Percentiles rank a stretch among this genome's conserved stretches.
Evolutionary conservation across 2,888 invertebrate species (phyloP).

Genomic region (Amblyjoppa fuscipennis): DNA sequence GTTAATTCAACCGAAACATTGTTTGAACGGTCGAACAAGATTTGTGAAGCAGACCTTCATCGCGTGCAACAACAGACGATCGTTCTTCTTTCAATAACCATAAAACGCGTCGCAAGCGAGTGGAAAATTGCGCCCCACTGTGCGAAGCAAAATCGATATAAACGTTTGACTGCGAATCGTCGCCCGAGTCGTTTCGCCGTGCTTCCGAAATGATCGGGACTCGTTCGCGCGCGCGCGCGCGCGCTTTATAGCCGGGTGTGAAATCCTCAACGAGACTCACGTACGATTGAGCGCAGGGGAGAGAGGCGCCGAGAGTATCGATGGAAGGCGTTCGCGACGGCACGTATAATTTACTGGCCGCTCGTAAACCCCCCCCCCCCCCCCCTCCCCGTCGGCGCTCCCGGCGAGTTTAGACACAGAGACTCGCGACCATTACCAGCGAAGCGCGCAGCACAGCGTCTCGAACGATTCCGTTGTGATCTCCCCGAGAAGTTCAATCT

Average conservation of each 20-base stretch:
- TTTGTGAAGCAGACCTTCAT: no score
- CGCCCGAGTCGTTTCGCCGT: neutral
- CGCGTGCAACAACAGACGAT: no score
- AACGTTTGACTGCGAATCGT: conserved; percentile 5
- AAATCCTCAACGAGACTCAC: conserved; percentile 46
- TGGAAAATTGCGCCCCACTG: neutral
- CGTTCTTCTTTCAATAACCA: no score
- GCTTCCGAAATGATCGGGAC: neutral
- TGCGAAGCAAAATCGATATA: neutral
- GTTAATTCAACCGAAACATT: no score
- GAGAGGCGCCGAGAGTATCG: conserved; percentile 6
- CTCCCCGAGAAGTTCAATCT: conserved; percentile 18
- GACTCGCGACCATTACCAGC: conserved; percentile 51
- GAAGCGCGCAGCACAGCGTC: conserved; percentile 43
- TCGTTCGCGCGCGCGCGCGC: neutral
- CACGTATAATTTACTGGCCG: conserved; percentile 57
- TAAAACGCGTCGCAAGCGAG: neutral
- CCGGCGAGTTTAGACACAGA: conserved; percentile 12
- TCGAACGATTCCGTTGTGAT: conserved; percentile 36
- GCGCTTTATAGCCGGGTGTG: conserved; percentile 15
- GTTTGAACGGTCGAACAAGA: no score
- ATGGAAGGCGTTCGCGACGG: conserved; percentile 43
- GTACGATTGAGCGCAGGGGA: neutral
- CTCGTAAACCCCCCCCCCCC: conserved; percentile 46
- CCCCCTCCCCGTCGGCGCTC: neutral